phyloP scores from a whole-genome alignment of 2,113 vertebrate species.

The Plecturocebus donacophilus region DNA sequence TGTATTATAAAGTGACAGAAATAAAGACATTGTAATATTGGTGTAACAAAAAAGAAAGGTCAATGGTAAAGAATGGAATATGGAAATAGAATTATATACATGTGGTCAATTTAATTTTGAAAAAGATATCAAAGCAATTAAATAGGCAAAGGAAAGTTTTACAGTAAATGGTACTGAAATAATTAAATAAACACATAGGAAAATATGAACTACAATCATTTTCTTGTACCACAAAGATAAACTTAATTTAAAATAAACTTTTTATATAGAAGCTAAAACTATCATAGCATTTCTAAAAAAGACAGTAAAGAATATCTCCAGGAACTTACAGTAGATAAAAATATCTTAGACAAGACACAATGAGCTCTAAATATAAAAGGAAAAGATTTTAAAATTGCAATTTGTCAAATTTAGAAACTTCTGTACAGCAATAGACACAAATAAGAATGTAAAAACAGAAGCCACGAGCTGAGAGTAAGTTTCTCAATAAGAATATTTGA shows the following conservation, averaged over 20 bases:
- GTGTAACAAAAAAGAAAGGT: not conserved
- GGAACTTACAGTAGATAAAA: not conserved
- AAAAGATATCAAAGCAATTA: not conserved
- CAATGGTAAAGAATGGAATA: not conserved
- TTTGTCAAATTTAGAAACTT: slow-evolving; percentile 1
- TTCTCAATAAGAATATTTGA: not conserved
- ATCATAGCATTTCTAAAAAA: not conserved
- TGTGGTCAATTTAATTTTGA: not conserved
- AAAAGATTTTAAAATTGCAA: not conserved
- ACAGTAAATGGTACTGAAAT: not conserved
- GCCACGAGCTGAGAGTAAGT: not conserved
- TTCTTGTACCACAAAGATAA: not conserved
- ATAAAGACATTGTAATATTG: not conserved
- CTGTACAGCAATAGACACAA: not conserved
- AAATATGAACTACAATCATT: not conserved
- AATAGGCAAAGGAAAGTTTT: not conserved
- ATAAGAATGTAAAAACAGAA: slow-evolving; percentile 6
- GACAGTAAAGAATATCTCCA: not conserved
- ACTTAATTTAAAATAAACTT: not conserved
- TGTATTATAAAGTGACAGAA: not conserved
- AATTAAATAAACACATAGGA: not conserved
- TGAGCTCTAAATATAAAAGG: not conserved
- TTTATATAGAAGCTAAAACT: not conserved
- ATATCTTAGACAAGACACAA: not conserved
- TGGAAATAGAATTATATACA: not conserved